Evolutionary conservation across 2,113 vertebrate species (phyloP).

Genomic region (Muntiacus reevesi): DNA sequence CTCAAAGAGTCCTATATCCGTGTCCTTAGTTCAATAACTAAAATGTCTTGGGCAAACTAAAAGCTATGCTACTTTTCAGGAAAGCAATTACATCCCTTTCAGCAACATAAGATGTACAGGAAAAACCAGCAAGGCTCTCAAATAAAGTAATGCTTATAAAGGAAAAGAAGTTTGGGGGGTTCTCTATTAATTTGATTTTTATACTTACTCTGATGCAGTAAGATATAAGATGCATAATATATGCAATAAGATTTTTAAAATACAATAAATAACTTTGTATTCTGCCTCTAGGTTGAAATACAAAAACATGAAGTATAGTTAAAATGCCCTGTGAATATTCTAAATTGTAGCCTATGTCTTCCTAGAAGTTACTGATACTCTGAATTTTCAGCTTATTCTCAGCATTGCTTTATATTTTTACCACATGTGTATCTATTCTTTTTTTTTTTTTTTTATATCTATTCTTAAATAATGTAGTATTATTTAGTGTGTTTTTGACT

Average conservation of each 20-base stretch:
- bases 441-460: no score
- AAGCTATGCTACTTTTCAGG: neutral
- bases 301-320: neutral
- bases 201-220: neutral
- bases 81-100: neutral
- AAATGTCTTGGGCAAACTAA: neutral
- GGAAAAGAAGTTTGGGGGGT: neutral
- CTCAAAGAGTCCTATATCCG: neutral
- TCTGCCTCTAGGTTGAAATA: neutral
- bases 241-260: neutral
- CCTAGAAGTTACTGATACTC: neutral
- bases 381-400: neutral
- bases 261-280: neutral
- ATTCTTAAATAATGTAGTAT: neutral
- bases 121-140: neutral
- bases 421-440: neutral
- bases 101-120: neutral
- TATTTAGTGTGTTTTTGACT: neutral
- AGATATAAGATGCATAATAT: neutral
- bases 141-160: neutral
- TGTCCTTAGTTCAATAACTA: slow-evolving; percentile 1
- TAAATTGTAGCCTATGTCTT: neutral
- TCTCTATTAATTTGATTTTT: neutral
- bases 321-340: neutral
- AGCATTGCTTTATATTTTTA: slow-evolving; percentile 1